A percentile compares a stretch with the other conserved stretches of the same genome.
Conservation (phyloP, 1,140 invertebrate genomes). For the Drosophila nigrodunni region DNA sequence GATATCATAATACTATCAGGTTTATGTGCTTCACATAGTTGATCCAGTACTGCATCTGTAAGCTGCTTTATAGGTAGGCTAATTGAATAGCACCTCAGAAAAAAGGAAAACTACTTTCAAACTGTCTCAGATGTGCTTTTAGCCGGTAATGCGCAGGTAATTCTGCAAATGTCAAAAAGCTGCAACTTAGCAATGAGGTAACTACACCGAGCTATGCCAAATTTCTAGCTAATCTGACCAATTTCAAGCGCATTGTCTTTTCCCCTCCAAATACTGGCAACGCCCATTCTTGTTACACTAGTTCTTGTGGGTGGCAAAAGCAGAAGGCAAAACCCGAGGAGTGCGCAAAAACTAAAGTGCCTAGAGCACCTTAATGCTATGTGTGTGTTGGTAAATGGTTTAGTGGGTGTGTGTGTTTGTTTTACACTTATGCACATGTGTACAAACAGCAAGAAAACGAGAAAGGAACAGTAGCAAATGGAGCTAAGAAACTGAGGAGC, state of each 20-base stretch:
- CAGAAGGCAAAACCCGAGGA: conserved; percentile 58
- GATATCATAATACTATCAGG: background rate
- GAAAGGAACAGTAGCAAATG: background rate
- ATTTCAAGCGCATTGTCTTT: conserved; percentile 78
- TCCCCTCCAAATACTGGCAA: conserved; percentile 41
- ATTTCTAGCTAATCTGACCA: conserved; percentile 77
- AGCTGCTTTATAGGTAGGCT: conserved; percentile 50
- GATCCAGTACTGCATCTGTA: conserved; percentile 26
- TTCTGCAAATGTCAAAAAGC: conserved; percentile 73
- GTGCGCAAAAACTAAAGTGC: conserved; percentile 68
- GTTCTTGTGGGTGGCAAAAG: conserved; percentile 15
- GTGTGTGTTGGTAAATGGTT: conserved; percentile 42
- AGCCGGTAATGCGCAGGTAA: conserved; percentile 61
- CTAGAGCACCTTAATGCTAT: conserved; percentile 33
- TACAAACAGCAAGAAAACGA: conserved; percentile 52
- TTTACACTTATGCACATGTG: conserved; percentile 78
- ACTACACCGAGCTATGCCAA: conserved; percentile 51
- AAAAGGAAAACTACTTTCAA: conserved; percentile 31
- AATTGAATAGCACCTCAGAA: conserved; percentile 67
- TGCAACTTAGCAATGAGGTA: conserved; percentile 36
- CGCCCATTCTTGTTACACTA: conserved; percentile 53
- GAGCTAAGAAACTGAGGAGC: background rate
- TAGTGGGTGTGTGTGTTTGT: conserved; percentile 50
- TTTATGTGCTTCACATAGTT: background rate
- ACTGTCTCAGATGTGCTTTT: conserved; percentile 31